phyloP scores from a whole-genome alignment of 2,113 vertebrate genomes.

The Fregata magnificens region DNA sequence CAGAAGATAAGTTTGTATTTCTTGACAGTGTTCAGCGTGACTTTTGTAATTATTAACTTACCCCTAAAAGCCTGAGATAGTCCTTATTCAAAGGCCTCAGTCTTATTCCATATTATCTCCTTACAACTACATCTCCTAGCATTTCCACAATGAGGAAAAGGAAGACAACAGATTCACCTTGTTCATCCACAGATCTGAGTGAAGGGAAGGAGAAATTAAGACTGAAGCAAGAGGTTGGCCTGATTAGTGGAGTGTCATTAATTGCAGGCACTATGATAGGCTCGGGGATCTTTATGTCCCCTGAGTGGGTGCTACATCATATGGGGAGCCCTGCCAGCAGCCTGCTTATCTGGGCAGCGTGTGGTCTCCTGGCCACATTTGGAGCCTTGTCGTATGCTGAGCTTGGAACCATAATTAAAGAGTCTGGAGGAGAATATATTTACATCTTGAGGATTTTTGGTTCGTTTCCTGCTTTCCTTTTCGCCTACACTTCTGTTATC shows the following conservation, averaged over 20 bases:
- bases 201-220: conserved; percentile 14
- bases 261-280: conserved; percentile 84
- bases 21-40: not conserved
- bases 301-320: conserved; percentile 76
- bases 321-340: conserved; percentile 82
- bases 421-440: conserved; percentile 85
- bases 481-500: conserved; percentile 73
- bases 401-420: conserved; percentile 79
- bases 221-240: conserved; percentile 57
- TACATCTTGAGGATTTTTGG: conserved; percentile 84
- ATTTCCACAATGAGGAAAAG: conserved; percentile 27
- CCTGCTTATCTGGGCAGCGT: conserved; percentile 80
- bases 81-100: not conserved
- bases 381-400: conserved; percentile 82
- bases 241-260: conserved; percentile 76
- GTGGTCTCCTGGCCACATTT: conserved; percentile 74
- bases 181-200: not conserved
- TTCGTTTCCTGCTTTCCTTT: conserved; percentile 80
- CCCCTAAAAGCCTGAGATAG: not conserved
- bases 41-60: conserved; percentile 71
- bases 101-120: not conserved
- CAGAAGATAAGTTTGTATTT: not conserved
- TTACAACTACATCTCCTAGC: not conserved
- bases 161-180: not conserved
- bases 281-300: conserved; percentile 81